A percentile compares a stretch with the other conserved stretches of the same genome.
phyloP scores from a whole-genome alignment of 2,888 invertebrate genomes.

The Athalia rosae region DNA sequence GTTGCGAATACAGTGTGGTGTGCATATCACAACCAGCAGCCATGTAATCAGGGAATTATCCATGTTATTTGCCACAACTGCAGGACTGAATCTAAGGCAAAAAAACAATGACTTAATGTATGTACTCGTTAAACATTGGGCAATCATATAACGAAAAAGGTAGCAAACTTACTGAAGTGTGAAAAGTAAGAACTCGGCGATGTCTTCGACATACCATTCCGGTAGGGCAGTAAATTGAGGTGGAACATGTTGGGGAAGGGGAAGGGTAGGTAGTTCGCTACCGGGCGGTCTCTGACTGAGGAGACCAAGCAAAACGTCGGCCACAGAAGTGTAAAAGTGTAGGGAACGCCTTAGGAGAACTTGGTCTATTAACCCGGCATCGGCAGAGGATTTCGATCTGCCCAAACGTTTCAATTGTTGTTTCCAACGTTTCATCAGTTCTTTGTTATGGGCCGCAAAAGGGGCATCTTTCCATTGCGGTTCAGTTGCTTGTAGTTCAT shows the following conservation, averaged over 20 bases:
- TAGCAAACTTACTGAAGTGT: constrained; percentile 87
- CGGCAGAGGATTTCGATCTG: constrained; percentile 93
- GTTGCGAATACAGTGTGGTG: constrained; percentile 93
- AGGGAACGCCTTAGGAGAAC: constrained; percentile 87
- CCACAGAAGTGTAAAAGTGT: constrained; percentile 90
- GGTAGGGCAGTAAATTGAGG: constrained; percentile 92
- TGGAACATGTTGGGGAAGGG: constrained; percentile 79
- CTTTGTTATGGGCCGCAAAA: constrained; percentile 86
- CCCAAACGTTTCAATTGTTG: constrained; percentile 84
- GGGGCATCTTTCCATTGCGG: constrained; percentile 87
- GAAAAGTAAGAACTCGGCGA: constrained; percentile 96
- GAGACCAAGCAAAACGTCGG: constrained; percentile 84
- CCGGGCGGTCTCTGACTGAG: constrained; percentile 77
- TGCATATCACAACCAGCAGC: constrained; percentile 92
- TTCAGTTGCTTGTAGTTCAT: constrained; percentile 88
- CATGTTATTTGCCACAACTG: constrained; percentile 84
- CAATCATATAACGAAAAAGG: constrained; percentile 10
- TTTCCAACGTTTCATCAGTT: constrained; percentile 90
- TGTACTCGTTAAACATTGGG: not conserved
- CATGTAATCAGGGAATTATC: constrained; percentile 91
- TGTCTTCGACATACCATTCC: constrained; percentile 98
- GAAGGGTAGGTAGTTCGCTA: constrained; percentile 75
- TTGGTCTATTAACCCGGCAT: constrained; percentile 91
- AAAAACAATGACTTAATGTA: constrained; percentile 42
- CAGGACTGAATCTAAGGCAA: constrained; percentile 82